Base-by-base conservation (phyloP, 2,797 vertebrate species). In the Heliangelus exortis region DNA sequence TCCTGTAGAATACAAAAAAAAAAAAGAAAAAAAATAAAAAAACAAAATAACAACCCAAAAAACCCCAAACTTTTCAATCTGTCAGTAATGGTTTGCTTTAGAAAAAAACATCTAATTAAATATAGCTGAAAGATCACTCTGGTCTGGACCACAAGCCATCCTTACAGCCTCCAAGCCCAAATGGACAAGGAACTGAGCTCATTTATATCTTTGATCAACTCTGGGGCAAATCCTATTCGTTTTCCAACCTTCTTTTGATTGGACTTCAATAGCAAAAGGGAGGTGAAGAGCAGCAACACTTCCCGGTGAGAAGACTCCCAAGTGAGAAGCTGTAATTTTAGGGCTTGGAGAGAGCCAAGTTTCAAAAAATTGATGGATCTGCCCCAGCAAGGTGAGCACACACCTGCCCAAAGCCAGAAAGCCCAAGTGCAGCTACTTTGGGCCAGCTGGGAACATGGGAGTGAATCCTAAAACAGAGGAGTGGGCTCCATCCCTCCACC, bases 241-340 rank as follows among this genome's bases (percentile, higher is more conserved):
- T 80, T 71, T 95, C 16, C 7, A 57, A 3, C 12, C 21, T 79
- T 53, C 66, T 61, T 7, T 48, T 45, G 15, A 14, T 14, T 72
- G 43, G 47, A 31, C 61, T 80, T 90, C 47, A 20, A 34, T 6
- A 67, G 31, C 12, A 83, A 84, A 82, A 31, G 19, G 23, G 9
- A 75, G 57, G 28, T 25, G 45, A 1, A 36, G 33, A 65, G 25
- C 33, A 53, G 51, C 23, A 59, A 15, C 0, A 0, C 26, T 55
- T 76, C 41, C 48, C 36, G 28, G 31, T 19, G 21, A 85, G 43
- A 83, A 82, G 61, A 73, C 22, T 39, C 1, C 11, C 2, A 0
- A 2, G 23, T 12, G 43, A 82, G 34, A 19, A 20, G 12, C 18
- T 77, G 25, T 41, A 29, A 68, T 36, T 61, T 68, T 7, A 13